These are phyloP conservation scores for Corynorhinus townsendii DNA, from an alignment of 2,113 vertebrate genomes.

Conservation along the genomic window DNA sequence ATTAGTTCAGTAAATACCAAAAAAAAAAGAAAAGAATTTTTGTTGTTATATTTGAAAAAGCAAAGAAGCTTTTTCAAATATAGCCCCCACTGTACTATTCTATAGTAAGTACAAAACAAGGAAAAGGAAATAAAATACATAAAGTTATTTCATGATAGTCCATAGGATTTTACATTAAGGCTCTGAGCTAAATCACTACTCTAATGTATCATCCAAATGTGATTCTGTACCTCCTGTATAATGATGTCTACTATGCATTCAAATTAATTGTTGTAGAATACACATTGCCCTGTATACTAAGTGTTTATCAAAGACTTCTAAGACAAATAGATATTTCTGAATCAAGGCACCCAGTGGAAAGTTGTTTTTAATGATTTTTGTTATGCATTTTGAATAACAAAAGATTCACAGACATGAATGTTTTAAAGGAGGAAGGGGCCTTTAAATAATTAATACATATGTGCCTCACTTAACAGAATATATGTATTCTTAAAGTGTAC, in stretches of 20 bases:
- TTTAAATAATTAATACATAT: slow-evolving; percentile 49
- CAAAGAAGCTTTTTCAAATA: slow-evolving; percentile 41
- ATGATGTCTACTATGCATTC: background rate
- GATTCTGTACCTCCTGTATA: slow-evolving; percentile 28
- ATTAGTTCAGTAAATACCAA: slow-evolving; percentile 79
- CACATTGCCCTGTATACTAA: background rate
- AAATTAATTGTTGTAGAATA: slow-evolving; percentile 38
- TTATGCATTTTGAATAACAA: slow-evolving; percentile 26
- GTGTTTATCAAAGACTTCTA: slow-evolving; percentile 19
- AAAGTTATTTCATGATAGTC: slow-evolving; percentile 62
- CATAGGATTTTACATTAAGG: slow-evolving; percentile 51
- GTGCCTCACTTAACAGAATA: slow-evolving; percentile 29
- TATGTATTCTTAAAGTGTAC: background rate
- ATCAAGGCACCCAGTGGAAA: background rate
- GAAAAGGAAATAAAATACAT: slow-evolving; percentile 71
- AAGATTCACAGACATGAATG: background rate
- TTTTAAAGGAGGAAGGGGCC: slow-evolving; percentile 16
- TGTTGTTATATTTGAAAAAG: slow-evolving; percentile 68
- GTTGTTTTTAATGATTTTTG: slow-evolving; percentile 26
- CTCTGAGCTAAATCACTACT: slow-evolving; percentile 43
- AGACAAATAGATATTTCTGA: slow-evolving; percentile 17
- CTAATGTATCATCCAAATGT: slow-evolving; percentile 35
- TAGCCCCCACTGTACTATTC: slow-evolving; percentile 43
- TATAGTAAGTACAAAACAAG: slow-evolving; percentile 65
- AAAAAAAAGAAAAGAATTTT: slow-evolving; percentile 18